phyloP scores from a whole-genome alignment of 2,113 vertebrate genomes.

The Delphinapterus leucas region DNA sequence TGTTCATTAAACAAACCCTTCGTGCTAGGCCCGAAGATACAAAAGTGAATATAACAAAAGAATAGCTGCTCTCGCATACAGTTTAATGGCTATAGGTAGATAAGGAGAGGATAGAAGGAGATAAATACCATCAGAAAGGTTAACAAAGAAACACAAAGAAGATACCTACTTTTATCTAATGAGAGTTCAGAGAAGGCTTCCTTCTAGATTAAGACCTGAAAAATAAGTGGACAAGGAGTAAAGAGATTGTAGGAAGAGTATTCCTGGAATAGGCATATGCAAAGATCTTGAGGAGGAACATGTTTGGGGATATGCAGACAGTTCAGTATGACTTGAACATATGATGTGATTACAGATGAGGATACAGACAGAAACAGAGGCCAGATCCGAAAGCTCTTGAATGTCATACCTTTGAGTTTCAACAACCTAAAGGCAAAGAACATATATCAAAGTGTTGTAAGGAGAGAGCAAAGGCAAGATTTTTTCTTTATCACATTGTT shows the following conservation, averaged over 20 bases:
- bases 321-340: background rate
- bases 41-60: background rate
- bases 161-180: background rate
- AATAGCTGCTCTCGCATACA: background rate
- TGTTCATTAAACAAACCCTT: background rate
- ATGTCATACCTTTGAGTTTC: background rate
- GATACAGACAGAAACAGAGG: background rate
- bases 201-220: background rate
- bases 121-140: background rate
- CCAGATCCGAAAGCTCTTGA: background rate
- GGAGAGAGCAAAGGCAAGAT: background rate
- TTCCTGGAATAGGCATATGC: too few species aligned
- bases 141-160: background rate
- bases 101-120: background rate
- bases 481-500: background rate
- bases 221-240: background rate
- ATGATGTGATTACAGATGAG: background rate
- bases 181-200: background rate
- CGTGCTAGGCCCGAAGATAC: background rate
- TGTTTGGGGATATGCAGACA: background rate
- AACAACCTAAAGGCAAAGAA: background rate
- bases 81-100: background rate
- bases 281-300: background rate
- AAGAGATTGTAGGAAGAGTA: background rate
- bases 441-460: background rate